Percentiles rank a stretch among this genome's conserved stretches.
phyloP scores from a whole-genome alignment of 2,113 vertebrate genomes.

The Stegostoma tigrinum region DNA sequence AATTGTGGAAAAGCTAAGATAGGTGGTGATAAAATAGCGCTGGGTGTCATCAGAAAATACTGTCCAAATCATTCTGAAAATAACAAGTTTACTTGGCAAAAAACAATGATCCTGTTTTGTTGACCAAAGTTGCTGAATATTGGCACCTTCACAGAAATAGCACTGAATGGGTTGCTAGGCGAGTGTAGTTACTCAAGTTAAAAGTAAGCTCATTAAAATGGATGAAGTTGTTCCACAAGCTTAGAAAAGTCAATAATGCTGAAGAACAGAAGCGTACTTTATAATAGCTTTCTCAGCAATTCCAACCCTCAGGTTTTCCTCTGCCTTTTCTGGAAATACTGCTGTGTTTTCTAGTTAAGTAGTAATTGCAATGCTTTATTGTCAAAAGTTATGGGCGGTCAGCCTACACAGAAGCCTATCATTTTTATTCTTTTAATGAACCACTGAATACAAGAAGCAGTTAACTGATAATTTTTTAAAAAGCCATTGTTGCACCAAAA shows the following conservation, averaged over 20 bases:
- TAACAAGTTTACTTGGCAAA: neutral
- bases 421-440: neutral
- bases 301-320: neutral
- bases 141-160: neutral
- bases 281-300: neutral
- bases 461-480: neutral
- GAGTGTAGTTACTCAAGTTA: neutral
- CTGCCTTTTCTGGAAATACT: neutral
- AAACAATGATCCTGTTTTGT: neutral
- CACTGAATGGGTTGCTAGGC: conserved; percentile 10
- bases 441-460: neutral
- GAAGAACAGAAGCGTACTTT: neutral
- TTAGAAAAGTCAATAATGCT: neutral
- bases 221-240: neutral
- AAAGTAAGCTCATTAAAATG: conserved; percentile 19
- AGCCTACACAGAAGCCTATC: neutral
- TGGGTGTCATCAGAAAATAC: neutral
- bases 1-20: neutral
- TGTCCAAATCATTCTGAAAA: neutral
- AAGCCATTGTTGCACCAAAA: neutral
- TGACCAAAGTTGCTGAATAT: neutral
- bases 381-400: neutral
- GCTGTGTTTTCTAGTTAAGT: neutral
- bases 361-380: neutral
- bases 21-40: neutral